Conservation (phyloP, 2,113 vertebrate species). For the Malurus melanocephalus region DNA sequence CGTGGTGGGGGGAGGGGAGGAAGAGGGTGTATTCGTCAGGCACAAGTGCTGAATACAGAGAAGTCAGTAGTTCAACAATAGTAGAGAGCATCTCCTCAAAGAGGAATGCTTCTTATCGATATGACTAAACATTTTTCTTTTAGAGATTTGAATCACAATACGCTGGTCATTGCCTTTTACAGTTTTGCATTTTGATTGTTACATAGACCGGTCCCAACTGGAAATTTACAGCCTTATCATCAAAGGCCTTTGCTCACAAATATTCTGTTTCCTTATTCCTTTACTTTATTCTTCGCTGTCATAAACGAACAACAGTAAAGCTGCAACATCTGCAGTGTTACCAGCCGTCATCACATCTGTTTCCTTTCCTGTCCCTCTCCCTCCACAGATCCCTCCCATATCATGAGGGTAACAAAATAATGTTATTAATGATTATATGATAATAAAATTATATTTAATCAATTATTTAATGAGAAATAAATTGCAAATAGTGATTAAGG, state of each 20-base stretch:
- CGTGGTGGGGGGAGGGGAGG: rapidly evolving
- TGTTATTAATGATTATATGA: not conserved
- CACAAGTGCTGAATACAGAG: not conserved
- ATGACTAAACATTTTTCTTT: not conserved
- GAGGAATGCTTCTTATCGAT: not conserved
- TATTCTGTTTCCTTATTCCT: not conserved
- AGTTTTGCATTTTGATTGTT: not conserved
- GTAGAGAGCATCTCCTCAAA: not conserved
- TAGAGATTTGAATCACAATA: not conserved
- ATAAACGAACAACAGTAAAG: not conserved
- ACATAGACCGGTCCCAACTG: not conserved
- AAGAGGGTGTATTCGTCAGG: not conserved
- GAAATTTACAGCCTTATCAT: not conserved
- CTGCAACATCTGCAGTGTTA: not conserved
- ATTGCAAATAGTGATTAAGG: not conserved
- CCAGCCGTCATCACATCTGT: not conserved
- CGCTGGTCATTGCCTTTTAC: not conserved
- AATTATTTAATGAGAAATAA: not conserved
- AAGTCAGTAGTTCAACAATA: not conserved
- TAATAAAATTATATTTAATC: not conserved
- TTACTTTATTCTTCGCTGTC: not conserved
- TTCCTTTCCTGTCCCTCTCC: not conserved
- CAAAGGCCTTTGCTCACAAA: not conserved
- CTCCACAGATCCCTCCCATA: too few species aligned
- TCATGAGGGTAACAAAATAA: not conserved